These are phyloP conservation scores for Semnornis frantzii DNA, from an alignment of 2,113 vertebrate species.

Conservation along the genomic window DNA sequence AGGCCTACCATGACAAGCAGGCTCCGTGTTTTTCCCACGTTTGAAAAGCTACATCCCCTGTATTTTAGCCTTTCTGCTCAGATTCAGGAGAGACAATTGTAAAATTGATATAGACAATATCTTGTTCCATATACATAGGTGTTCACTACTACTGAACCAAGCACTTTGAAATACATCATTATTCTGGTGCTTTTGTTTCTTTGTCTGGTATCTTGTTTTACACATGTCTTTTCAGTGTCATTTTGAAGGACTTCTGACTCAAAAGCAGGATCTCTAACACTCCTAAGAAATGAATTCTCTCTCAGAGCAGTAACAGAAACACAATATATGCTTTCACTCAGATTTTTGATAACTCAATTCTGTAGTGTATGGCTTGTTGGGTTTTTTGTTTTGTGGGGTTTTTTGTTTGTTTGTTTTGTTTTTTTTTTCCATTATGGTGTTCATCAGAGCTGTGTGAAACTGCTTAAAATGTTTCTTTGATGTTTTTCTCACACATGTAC, in stretches of 20 bases:
- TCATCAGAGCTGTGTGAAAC: constrained; percentile 27
- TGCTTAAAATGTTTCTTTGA: constrained; percentile 11
- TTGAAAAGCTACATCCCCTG: background rate
- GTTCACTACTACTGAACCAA: background rate
- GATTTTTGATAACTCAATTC: constrained; percentile 10
- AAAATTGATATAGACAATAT: background rate
- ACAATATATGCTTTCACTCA: background rate
- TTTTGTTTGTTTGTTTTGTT: background rate
- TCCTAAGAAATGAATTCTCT: background rate
- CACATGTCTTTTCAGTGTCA: background rate
- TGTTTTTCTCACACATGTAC: background rate
- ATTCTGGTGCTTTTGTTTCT: background rate
- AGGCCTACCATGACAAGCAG: no score
- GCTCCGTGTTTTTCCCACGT: background rate
- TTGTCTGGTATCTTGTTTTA: background rate
- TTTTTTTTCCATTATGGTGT: constrained; percentile 49
- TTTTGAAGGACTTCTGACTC: background rate
- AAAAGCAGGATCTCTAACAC: background rate
- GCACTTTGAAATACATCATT: background rate
- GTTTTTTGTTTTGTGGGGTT: no score
- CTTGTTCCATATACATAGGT: background rate
- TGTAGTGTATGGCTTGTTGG: background rate
- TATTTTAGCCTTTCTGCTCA: background rate
- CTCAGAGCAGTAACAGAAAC: background rate
- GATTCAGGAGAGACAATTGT: background rate